A percentile compares a stretch with the other conserved stretches of the same genome.
Evolutionary conservation across 2,888 invertebrate species (phyloP).

Genomic region (Lithophane semibrunnea): DNA sequence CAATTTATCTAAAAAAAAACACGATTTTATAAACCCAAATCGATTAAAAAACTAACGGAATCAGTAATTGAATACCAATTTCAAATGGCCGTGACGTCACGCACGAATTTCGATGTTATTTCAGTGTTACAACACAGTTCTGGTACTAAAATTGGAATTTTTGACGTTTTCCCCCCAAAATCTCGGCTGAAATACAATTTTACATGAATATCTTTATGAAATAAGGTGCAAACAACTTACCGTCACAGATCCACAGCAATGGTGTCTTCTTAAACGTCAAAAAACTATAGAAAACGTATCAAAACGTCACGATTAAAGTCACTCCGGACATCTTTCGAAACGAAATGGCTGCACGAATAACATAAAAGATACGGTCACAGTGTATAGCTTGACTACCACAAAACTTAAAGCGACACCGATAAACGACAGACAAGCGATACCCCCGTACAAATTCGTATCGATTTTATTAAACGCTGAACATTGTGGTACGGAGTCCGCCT

Average conservation of each 20-base stretch:
- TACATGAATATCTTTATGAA: conserved; percentile 48
- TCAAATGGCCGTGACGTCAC: conserved; percentile 71
- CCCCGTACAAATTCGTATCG: conserved; percentile 75
- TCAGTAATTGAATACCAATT: conserved; percentile 58
- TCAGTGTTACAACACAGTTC: conserved; percentile 71
- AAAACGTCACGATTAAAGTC: conserved; percentile 83
- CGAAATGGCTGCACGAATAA: conserved; percentile 88
- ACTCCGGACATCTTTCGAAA: conserved; percentile 86
- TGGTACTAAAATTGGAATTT: conserved; percentile 60
- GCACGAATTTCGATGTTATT: conserved; percentile 72
- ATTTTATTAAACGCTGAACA: conserved; percentile 72
- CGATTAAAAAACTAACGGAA: conserved; percentile 58
- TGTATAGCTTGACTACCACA: conserved; percentile 78
- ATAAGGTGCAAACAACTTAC: conserved; percentile 74
- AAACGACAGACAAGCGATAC: conserved; percentile 71
- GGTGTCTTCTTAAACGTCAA: conserved; percentile 80
- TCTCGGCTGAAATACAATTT: conserved; percentile 43
- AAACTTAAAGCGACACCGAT: conserved; percentile 68
- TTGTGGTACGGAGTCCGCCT: conserved; percentile 78
- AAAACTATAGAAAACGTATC: conserved; percentile 83
- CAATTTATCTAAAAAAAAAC: conserved; percentile 16
- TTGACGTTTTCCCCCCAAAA: conserved; percentile 51
- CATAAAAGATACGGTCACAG: conserved; percentile 81
- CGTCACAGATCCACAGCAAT: conserved; percentile 73
- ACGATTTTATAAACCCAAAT: conserved; percentile 16